Percentiles rank a stretch among this genome's conserved stretches.
Conservation (phyloP, 2,888 invertebrate genomes). For the Cryptocephalus moraei region DNA sequence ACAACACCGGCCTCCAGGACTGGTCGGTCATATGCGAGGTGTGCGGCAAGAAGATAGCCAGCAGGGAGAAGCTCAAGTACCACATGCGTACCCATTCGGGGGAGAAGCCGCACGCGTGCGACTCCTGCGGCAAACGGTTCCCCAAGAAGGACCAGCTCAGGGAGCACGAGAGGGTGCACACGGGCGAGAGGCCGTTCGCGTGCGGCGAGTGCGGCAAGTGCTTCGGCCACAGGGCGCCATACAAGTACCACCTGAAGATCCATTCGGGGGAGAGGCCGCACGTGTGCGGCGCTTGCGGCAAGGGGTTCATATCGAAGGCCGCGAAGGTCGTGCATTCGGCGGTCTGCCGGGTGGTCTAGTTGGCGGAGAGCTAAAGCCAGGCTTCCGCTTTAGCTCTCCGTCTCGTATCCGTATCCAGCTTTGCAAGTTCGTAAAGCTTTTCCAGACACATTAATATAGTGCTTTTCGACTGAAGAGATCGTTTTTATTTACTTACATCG, state of each 20-base stretch:
- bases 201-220: constrained; percentile 24
- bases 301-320: constrained; percentile 19
- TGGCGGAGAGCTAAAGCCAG: too few species aligned
- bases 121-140: constrained; percentile 26
- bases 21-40: constrained; percentile 38
- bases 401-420: too few species aligned
- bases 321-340: constrained; percentile 11
- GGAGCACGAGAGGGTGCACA: constrained; percentile 32
- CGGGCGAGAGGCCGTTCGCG: constrained; percentile 32
- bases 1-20: constrained; percentile 34
- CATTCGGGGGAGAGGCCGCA: constrained; percentile 18
- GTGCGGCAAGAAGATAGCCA: constrained; percentile 32
- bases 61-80: constrained; percentile 30
- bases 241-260: constrained; percentile 21
- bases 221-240: constrained; percentile 23
- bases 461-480: too few species aligned
- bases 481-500: too few species aligned
- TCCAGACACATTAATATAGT: too few species aligned
- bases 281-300: constrained; percentile 21
- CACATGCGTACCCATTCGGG: constrained; percentile 32
- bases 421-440: too few species aligned
- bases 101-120: constrained; percentile 38
- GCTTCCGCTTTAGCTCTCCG: too few species aligned
- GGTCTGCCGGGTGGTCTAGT: neutral
- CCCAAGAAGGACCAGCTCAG: constrained; percentile 30